Evolutionary conservation across 2,888 invertebrate species (phyloP).

Genomic region (Sphaerophoria taeniata): DNA sequence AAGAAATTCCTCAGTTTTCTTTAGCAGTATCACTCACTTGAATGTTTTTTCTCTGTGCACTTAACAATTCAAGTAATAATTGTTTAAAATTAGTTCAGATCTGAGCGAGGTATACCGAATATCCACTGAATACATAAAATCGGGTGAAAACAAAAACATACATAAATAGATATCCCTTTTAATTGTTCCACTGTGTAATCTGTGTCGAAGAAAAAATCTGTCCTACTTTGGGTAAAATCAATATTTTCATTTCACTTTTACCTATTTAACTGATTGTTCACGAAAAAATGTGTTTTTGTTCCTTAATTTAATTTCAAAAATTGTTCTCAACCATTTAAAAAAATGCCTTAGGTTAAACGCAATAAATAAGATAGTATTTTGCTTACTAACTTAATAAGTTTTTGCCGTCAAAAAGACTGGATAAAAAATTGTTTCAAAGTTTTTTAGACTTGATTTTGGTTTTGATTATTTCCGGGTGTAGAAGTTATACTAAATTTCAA

Average conservation of each 20-base stretch:
- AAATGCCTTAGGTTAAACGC: too few relatives aligned
- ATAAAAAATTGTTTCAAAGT: too few relatives aligned
- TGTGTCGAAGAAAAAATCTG: conserved; percentile 15
- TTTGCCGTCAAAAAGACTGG: too few relatives aligned
- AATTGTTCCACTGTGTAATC: not conserved
- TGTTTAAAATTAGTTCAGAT: not conserved
- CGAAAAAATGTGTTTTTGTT: not conserved
- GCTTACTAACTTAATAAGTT: too few relatives aligned
- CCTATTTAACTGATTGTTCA: not conserved
- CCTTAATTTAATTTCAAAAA: not conserved
- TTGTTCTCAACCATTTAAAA: not conserved
- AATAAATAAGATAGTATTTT: too few relatives aligned
- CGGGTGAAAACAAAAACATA: conserved; percentile 19
- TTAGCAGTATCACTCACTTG: too few relatives aligned
- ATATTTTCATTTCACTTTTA: conserved; percentile 51
- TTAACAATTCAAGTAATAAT: not conserved
- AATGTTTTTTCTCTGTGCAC: too few relatives aligned
- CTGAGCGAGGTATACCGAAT: not conserved
- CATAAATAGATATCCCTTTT: conserved; percentile 4
- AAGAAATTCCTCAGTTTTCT: too few relatives aligned
- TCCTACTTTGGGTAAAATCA: conserved; percentile 66
- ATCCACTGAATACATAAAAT: not conserved
- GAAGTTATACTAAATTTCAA: not conserved
- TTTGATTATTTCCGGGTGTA: not conserved
- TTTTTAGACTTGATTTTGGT: not conserved